Conservation (phyloP, 2,888 invertebrate species). For the Synanthedon vespiformis region DNA sequence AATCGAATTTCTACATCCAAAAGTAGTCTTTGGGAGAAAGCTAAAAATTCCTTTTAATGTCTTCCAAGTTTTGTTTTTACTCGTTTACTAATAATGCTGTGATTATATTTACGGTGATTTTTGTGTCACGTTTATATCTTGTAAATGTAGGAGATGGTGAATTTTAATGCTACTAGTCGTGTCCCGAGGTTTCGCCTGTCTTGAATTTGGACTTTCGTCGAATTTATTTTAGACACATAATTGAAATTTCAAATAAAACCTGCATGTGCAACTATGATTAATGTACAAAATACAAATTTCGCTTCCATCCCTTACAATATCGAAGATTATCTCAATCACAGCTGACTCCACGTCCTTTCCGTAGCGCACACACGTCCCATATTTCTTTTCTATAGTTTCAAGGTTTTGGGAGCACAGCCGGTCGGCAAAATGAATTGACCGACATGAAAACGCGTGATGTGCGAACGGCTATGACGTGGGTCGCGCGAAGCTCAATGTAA, state of each 20-base stretch:
- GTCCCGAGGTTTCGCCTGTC: too few relatives aligned
- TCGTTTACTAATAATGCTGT: too few relatives aligned
- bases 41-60: slow-evolving; percentile 20
- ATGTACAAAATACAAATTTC: neutral
- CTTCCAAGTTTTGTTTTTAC: too few relatives aligned
- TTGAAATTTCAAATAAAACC: neutral
- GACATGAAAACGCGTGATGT: slow-evolving; percentile 28
- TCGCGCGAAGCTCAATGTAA: slow-evolving; percentile 45
- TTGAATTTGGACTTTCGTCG: too few relatives aligned
- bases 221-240: too few relatives aligned
- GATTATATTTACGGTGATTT: too few relatives aligned
- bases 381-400: slow-evolving; percentile 29
- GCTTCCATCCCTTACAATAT: too few relatives aligned
- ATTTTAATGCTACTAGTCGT: too few relatives aligned
- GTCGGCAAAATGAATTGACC: slow-evolving; percentile 26
- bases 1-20: too few relatives aligned
- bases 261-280: neutral
- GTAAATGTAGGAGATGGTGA: too few relatives aligned
- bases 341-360: slow-evolving; percentile 3
- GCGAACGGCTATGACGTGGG: slow-evolving; percentile 26
- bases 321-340: too few relatives aligned
- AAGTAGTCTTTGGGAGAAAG: slow-evolving; percentile 37
- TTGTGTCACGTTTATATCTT: too few relatives aligned
- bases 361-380: slow-evolving; percentile 3
- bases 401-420: slow-evolving; percentile 37